Percentiles rank a stretch among this genome's conserved stretches.
phyloP scores from a whole-genome alignment of 2,113 vertebrate genomes.

The Tauraco erythrolophus region DNA sequence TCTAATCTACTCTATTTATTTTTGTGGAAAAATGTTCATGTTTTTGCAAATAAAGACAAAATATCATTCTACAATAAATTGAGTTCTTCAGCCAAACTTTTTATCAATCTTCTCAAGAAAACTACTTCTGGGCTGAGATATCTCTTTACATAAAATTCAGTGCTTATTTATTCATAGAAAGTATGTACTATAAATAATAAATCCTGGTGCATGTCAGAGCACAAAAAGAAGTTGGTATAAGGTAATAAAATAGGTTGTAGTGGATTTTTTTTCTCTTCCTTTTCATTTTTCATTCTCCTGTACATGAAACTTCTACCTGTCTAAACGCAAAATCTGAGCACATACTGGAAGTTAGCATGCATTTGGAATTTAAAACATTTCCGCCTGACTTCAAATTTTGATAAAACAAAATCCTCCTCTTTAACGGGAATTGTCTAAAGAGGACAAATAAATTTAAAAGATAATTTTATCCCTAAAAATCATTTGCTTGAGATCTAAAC shows the following conservation, averaged over 20 bases:
- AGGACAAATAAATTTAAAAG: not conserved
- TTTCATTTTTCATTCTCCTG: not conserved
- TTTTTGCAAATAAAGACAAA: not conserved
- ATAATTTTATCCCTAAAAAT: not conserved
- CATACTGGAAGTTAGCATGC: not conserved
- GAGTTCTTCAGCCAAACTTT: not conserved
- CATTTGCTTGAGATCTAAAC: not conserved
- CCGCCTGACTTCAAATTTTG: not conserved
- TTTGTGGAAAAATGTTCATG: not conserved
- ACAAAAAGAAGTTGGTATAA: not conserved
- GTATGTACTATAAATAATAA: constrained; percentile 13
- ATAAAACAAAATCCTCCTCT: not conserved
- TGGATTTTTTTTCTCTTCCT: not conserved
- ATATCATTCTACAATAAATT: not conserved
- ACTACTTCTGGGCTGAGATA: not conserved
- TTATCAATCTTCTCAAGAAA: not conserved
- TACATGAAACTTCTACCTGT: not conserved
- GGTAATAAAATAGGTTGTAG: not conserved
- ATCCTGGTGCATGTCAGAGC: not conserved
- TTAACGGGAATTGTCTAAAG: not conserved
- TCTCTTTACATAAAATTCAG: not conserved
- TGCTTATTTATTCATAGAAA: constrained; percentile 38
- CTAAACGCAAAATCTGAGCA: not conserved
- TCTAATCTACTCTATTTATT: not conserved
- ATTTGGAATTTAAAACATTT: not conserved